Percentiles rank a stretch among this genome's conserved stretches.
Conservation (phyloP, 2,888 invertebrate genomes). For the Frankliniella intonsa region DNA sequence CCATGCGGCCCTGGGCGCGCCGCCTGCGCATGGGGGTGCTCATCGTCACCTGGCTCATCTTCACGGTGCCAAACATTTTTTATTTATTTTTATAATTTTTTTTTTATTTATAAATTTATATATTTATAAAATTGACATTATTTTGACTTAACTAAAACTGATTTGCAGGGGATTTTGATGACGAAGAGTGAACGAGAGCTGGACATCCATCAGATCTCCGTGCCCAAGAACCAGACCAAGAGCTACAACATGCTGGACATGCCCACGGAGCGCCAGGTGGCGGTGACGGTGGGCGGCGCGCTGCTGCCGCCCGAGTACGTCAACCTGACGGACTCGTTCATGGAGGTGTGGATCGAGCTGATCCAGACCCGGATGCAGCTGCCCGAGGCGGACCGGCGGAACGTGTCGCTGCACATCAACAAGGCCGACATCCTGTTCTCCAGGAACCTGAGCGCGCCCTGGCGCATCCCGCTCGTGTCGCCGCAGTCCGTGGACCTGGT, state of each 20-base stretch:
- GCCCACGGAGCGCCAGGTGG: constrained; percentile 49
- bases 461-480: constrained; percentile 58
- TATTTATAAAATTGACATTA: constrained; percentile 23
- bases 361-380: constrained; percentile 39
- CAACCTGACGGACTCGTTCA: constrained; percentile 49
- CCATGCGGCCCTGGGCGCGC: constrained; percentile 35
- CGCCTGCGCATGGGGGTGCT: constrained; percentile 56
- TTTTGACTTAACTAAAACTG: no score
- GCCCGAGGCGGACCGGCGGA: background rate
- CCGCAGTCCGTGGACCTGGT: constrained; percentile 57
- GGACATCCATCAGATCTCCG: constrained; percentile 58
- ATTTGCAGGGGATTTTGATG: constrained; percentile 55
- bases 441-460: constrained; percentile 53
- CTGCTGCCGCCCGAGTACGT: constrained; percentile 54
- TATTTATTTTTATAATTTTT: constrained; percentile 28
- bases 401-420: constrained; percentile 20
- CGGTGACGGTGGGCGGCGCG: constrained; percentile 56
- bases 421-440: background rate
- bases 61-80: constrained; percentile 49
- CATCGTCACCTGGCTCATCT: constrained; percentile 60
- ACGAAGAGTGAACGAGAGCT: constrained; percentile 61
- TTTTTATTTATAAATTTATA: background rate
- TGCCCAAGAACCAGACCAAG: constrained; percentile 52
- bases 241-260: constrained; percentile 44
- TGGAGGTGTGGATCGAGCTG: constrained; percentile 52